phyloP scores from a whole-genome alignment of 2,888 invertebrate genomes.

The Heliconius sara region DNA sequence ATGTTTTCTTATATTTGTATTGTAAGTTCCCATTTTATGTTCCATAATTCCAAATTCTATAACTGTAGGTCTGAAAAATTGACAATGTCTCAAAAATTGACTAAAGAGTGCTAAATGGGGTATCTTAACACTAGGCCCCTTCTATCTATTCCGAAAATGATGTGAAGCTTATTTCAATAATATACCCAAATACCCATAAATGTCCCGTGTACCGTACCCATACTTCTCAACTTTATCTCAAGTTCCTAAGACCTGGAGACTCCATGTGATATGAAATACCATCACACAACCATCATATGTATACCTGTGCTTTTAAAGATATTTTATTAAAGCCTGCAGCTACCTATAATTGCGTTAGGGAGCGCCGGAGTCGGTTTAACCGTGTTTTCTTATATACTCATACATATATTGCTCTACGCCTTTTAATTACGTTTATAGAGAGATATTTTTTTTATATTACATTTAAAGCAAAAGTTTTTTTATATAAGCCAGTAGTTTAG shows the following conservation, averaged over 20 bases:
- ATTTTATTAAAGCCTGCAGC: constrained; percentile 45
- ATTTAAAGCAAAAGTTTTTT: too few species aligned
- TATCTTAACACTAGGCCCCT: too few species aligned
- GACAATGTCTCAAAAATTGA: too few species aligned
- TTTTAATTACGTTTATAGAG: constrained; percentile 9
- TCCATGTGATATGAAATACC: constrained; percentile 32
- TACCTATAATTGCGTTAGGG: constrained; percentile 42
- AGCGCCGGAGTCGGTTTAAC: constrained; percentile 40
- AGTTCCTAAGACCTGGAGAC: not conserved
- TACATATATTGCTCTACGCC: constrained; percentile 5
- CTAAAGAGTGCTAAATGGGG: too few species aligned
- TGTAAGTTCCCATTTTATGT: too few species aligned
- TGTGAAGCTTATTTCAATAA: too few species aligned
- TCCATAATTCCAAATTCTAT: too few species aligned
- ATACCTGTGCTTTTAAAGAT: constrained; percentile 35
- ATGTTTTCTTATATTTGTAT: too few species aligned
- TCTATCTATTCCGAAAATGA: too few species aligned
- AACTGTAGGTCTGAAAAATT: too few species aligned
- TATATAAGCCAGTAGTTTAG: too few species aligned
- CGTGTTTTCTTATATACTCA: constrained; percentile 35
- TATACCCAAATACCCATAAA: too few species aligned
- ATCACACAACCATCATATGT: constrained; percentile 22
- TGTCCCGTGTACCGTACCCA: not conserved
- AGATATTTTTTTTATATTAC: not conserved
- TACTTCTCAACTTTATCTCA: not conserved